Percentiles rank a stretch among this genome's conserved stretches.
These are phyloP conservation scores for Motacilla alba DNA, from an alignment of 2,113 vertebrate species.

Conservation along the genomic window DNA sequence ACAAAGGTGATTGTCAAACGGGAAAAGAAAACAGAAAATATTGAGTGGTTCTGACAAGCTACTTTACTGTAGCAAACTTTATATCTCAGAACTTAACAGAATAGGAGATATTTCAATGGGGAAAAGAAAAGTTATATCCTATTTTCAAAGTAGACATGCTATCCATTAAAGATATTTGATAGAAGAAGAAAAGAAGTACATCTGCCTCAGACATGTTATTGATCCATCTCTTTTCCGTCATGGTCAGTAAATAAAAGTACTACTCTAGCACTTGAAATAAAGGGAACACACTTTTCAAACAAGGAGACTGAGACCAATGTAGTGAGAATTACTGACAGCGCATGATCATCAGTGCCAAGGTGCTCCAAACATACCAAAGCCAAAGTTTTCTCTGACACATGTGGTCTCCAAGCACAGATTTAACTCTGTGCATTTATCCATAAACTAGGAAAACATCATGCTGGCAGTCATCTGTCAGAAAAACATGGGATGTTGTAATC, in stretches of 20 bases:
- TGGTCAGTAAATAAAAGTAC: not conserved
- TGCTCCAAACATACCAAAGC: not conserved
- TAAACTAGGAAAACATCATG: not conserved
- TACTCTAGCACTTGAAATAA: not conserved
- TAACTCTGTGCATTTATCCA: not conserved
- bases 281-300: not conserved
- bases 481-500: not conserved
- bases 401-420: not conserved
- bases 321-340: not conserved
- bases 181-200: not conserved
- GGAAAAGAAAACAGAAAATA: not conserved
- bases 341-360: not conserved
- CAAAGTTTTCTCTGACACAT: not conserved
- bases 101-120: not conserved
- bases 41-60: not conserved
- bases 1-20: not conserved
- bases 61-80: not conserved
- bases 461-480: not conserved
- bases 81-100: not conserved
- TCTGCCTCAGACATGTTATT: not conserved
- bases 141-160: not conserved
- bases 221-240: not conserved
- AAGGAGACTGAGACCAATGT: rapidly evolving
- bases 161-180: not conserved
- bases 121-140: not conserved